Evolutionary conservation across 2,888 invertebrate genomes (phyloP), one percentile per base, ranked within the genome.

Genomic region (Mellilla xanthometata): DNA sequence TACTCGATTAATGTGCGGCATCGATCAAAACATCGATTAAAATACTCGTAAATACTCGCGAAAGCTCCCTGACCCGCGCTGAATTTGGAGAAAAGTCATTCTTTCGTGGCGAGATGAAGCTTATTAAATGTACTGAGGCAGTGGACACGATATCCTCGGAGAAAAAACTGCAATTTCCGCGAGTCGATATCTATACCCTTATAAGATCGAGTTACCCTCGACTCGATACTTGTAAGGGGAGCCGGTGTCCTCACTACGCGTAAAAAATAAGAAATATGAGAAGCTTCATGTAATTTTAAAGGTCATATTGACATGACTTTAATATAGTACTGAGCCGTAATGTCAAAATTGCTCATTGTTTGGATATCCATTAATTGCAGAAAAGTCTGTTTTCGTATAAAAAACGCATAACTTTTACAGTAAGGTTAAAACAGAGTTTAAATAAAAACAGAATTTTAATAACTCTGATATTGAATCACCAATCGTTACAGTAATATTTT

Each of bases 151-250:
- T 76, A 76, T 66, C 73, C 70, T 76, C 67, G 64, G 56, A 59
- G 53, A 46, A 62, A 68, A 63, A 62, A 60, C 41, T 51, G 45
- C 4, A 35, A 60, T 72, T 75, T 83, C 81, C 80, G 71, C 57
- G 53, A 62, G 39, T 55, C 55, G 49, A 60, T 65, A 69, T 64
- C 66, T 56, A 59, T 54, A 62, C 53, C 66, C 60, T 61, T 66
- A 60, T 51, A 45, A 52, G 68, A 71, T 81, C 76, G 68, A 61
- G 71, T 83, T 81, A 78, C 84, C 71, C 71, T 76, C 68, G 68
- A 51, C 36, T 64, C 62, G 69, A 72, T 71, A 67, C 70, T 32
- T 68, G 65, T 67, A 69, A 68, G 61, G 66, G 68, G 66, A 72
- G 62, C 71, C 58, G 71, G 54, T 57, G 69, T 62, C 72, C 73